Evolutionary conservation across 2,113 vertebrate species (phyloP).

Genomic region (Apus apus): DNA sequence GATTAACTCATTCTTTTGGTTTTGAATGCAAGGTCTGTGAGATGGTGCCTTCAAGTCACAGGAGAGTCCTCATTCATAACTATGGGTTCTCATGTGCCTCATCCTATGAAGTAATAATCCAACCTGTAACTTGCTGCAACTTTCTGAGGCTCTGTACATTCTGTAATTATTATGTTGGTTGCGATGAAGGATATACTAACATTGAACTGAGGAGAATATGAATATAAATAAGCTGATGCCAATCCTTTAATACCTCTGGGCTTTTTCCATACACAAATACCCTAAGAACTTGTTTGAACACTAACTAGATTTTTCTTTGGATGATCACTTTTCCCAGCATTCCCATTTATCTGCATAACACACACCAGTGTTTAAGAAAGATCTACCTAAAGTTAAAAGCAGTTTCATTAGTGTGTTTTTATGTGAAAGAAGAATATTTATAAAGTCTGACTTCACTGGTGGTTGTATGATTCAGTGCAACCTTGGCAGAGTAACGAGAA

Average conservation of each 20-base stretch:
- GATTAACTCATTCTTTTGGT: not conserved
- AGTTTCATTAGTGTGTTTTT: conserved; percentile 28
- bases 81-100: not conserved
- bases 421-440: conserved; percentile 51
- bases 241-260: not conserved
- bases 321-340: not conserved
- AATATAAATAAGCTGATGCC: conserved; percentile 37
- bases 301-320: not conserved
- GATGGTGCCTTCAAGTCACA: not conserved
- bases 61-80: not conserved
- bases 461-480: conserved; percentile 54
- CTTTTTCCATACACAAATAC: not conserved
- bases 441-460: conserved; percentile 53
- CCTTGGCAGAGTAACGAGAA: conserved; percentile 8
- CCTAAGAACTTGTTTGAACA: conserved; percentile 39
- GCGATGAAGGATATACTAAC: conserved; percentile 45
- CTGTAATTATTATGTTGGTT: conserved; percentile 2
- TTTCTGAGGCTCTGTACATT: conserved; percentile 2
- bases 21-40: not conserved
- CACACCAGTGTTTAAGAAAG: not conserved
- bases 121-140: conserved; percentile 2
- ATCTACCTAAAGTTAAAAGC: conserved; percentile 21
- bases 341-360: not conserved
- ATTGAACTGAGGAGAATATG: not conserved
- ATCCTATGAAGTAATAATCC: not conserved